phyloP scores from a whole-genome alignment of 2,797 vertebrate genomes.

The Periparus ater region DNA sequence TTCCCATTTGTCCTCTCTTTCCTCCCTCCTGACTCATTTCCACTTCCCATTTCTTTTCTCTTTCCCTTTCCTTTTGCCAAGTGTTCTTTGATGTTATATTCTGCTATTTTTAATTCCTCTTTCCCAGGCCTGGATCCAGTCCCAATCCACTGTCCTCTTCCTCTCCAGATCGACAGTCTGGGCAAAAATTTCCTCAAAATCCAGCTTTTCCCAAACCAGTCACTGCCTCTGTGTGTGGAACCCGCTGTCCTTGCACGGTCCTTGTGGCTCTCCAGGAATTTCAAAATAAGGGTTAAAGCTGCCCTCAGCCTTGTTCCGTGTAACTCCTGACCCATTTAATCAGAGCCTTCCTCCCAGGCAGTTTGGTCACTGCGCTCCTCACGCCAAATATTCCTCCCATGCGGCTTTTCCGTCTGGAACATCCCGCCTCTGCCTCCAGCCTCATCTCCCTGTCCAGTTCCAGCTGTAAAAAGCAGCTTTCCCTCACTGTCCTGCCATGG shows the following conservation, averaged over 20 bases:
- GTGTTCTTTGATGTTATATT: background rate
- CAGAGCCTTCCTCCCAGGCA: background rate
- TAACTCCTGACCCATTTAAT: background rate
- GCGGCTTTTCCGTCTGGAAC: background rate
- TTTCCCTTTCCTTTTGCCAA: slow-evolving; percentile 21
- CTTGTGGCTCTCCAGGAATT: background rate
- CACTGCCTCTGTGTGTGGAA: rapidly evolving
- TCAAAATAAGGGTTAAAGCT: background rate
- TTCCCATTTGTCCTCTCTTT: slow-evolving; percentile 12
- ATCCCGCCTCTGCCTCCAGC: background rate
- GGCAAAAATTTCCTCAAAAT: background rate
- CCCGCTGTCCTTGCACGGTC: rapidly evolving
- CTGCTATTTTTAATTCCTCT: slow-evolving; percentile 11
- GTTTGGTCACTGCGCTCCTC: background rate
- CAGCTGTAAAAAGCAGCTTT: background rate
- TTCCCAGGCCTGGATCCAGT: background rate
- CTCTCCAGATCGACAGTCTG: background rate
- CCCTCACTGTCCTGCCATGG: background rate
- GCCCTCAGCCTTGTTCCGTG: background rate
- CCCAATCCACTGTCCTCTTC: rapidly evolving
- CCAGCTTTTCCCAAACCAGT: background rate
- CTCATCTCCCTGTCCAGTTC: background rate
- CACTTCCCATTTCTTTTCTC: slow-evolving; percentile 37
- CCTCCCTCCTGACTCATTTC: slow-evolving; percentile 54
- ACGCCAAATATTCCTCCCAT: background rate